These are phyloP conservation scores for Agrochola macilenta DNA, from an alignment of 2,888 invertebrate genomes.

Conservation along the genomic window DNA sequence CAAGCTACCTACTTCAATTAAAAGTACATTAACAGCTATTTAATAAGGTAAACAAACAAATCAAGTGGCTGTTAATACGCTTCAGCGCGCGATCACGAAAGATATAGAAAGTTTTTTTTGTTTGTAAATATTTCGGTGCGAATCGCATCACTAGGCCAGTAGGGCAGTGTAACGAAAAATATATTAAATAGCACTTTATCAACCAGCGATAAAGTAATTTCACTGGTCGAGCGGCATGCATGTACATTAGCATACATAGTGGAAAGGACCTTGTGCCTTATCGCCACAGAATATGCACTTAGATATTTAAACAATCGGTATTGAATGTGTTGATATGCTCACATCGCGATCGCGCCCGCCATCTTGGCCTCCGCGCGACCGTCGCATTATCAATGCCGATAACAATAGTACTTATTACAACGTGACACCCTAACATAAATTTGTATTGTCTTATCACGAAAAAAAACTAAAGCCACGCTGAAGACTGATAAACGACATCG, in stretches of 20 bases:
- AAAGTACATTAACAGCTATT: conserved; percentile 35
- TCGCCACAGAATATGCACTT: conserved; percentile 80
- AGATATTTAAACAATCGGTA: conserved; percentile 81
- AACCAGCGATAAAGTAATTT: conserved; percentile 72
- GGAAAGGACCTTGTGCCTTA: conserved; percentile 82
- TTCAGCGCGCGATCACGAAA: conserved; percentile 43
- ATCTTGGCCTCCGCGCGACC: conserved; percentile 83
- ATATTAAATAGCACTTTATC: conserved; percentile 69
- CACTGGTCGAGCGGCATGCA: conserved; percentile 68
- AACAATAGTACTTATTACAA: conserved; percentile 85
- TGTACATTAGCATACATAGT: conserved; percentile 71
- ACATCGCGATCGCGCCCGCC: conserved; percentile 73
- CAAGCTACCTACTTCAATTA: conserved; percentile 43
- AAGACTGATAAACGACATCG: conserved; percentile 80
- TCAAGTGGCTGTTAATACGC: conserved; percentile 40
- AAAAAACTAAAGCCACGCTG: conserved; percentile 78
- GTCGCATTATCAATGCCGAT: conserved; percentile 87
- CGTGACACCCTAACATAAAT: conserved; percentile 89
- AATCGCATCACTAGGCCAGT: conserved; percentile 65
- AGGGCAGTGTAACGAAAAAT: conserved; percentile 70
- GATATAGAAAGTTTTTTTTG: conserved; percentile 52
- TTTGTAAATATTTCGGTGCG: conserved; percentile 54
- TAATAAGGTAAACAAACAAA: conserved; percentile 43
- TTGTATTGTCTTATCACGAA: conserved; percentile 88
- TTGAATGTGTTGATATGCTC: conserved; percentile 74